These are phyloP conservation scores for Siniperca knerii DNA, from an alignment of 2,113 vertebrate genomes.

Conservation along the genomic window DNA sequence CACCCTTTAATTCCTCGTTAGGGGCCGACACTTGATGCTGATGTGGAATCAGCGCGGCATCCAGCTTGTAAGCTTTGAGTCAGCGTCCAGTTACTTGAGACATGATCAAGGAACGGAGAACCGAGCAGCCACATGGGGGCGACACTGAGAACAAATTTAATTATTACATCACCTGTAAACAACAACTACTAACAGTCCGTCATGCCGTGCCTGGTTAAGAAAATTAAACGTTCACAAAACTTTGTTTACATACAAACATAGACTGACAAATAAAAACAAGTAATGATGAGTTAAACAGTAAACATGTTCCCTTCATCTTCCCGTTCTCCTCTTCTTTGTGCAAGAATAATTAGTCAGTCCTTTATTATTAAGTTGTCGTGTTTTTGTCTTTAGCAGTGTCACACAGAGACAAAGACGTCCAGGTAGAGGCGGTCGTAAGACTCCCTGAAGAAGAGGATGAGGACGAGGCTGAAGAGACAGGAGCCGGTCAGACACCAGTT, in stretches of 20 bases:
- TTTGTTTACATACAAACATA: slow-evolving; percentile 46
- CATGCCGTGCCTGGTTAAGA: slow-evolving; percentile 40
- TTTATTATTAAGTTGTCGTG: background rate
- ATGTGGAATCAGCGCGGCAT: background rate
- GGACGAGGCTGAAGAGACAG: slow-evolving; percentile 94
- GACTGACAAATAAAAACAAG: slow-evolving; percentile 41
- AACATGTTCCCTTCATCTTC: slow-evolving; percentile 15
- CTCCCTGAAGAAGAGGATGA: slow-evolving; percentile 96
- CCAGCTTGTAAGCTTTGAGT: background rate
- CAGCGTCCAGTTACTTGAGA: background rate
- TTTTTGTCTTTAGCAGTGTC: slow-evolving; percentile 21
- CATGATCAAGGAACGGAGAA: background rate
- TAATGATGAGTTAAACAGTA: slow-evolving; percentile 11
- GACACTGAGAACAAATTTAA: slow-evolving; percentile 36
- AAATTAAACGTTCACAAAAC: slow-evolving; percentile 20
- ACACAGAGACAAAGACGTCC: slow-evolving; percentile 96
- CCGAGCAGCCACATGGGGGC: background rate
- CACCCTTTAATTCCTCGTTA: background rate
- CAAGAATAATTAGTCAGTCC: slow-evolving; percentile 47
- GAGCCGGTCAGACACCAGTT: slow-evolving; percentile 98
- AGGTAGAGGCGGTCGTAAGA: slow-evolving; percentile 98
- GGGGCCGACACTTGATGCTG: background rate
- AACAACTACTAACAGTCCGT: slow-evolving; percentile 38
- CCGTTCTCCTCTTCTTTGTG: slow-evolving; percentile 68
- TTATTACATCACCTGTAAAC: slow-evolving; percentile 50